Evolutionary conservation across 2,113 vertebrate species (phyloP).

Genomic region (Ictalurus punctatus): DNA sequence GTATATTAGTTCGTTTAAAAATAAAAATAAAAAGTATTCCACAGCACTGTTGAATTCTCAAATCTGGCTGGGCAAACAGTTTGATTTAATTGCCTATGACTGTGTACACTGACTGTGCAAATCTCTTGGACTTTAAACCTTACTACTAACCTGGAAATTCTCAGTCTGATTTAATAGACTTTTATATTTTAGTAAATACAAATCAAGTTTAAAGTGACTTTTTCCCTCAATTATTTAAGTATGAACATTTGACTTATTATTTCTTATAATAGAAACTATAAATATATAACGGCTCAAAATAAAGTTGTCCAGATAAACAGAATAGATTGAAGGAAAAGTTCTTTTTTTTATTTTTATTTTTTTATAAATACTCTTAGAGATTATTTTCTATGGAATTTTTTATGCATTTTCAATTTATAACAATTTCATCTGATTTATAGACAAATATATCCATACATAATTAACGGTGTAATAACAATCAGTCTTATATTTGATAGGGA

Average conservation of each 20-base stretch:
- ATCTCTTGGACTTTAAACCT: neutral
- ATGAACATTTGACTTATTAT: neutral
- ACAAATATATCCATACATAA: neutral
- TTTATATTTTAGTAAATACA: neutral
- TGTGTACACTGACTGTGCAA: neutral
- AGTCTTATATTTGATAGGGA: conserved; percentile 54
- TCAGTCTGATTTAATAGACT: neutral
- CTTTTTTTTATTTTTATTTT: neutral
- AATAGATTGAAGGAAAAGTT: neutral
- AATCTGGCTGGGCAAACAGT: neutral
- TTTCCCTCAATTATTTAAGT: neutral
- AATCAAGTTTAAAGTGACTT: neutral
- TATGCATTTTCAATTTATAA: neutral
- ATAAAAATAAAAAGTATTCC: neutral
- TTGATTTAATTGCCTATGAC: neutral
- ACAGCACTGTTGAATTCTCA: neutral
- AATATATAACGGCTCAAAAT: neutral
- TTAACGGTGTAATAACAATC: conserved; percentile 48
- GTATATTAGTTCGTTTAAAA: neutral
- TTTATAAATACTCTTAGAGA: neutral
- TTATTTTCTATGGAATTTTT: neutral
- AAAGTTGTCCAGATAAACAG: neutral
- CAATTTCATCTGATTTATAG: neutral
- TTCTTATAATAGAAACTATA: neutral
- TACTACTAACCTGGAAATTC: neutral